Evolutionary conservation across 2,113 vertebrate species (phyloP), one percentile per base, ranked within the genome.

Genomic region (Pseudorhombus dupliciocellatus): DNA sequence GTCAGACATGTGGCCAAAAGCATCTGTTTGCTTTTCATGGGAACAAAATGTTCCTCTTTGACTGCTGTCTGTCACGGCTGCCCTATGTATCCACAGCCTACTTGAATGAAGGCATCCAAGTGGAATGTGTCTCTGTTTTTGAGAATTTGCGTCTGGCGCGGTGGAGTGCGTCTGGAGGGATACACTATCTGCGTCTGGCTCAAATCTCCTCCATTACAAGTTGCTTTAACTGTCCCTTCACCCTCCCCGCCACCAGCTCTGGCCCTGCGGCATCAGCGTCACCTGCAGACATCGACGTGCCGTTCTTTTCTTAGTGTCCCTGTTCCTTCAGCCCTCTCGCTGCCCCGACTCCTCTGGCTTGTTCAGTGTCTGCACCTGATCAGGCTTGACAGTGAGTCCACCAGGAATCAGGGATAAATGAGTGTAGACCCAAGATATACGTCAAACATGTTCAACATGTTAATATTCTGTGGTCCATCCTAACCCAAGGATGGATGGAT

Each of bases 301-400:
- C 18, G 6, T 61, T 73, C 60, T 61, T 56, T 30, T 60, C 53
- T 65, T 48, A 1, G 54, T 44, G 66, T 44, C 55, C 40, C 53
- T 16, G 54, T 26, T 77, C 37, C 73, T 79, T 66, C 42, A 46
- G 16, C 58, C 56, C 4, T 44, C 51, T 4, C n/a, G 9, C n/a
- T 48, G 54, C 42, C 70, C 66, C 18, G 22, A 37, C 77, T 61
- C 51, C 21, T 70, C 5, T 18, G 64, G 66, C 74, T 82, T 87
- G 78, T 21, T 40, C 66, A 84, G 68, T 88, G 83, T 84, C 81
- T 84, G 66, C 66, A 79, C 65, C 73, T 85, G 85, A 78, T 34
- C 12, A 44, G 48, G 48, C 26, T 11, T 86, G 79, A 91, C 80
- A 90, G 83, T 57, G 68, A 12, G 52, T 84, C 70, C 84, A 91